phyloP scores from a whole-genome alignment of 2,113 vertebrate species.

The Chamaea fasciata region DNA sequence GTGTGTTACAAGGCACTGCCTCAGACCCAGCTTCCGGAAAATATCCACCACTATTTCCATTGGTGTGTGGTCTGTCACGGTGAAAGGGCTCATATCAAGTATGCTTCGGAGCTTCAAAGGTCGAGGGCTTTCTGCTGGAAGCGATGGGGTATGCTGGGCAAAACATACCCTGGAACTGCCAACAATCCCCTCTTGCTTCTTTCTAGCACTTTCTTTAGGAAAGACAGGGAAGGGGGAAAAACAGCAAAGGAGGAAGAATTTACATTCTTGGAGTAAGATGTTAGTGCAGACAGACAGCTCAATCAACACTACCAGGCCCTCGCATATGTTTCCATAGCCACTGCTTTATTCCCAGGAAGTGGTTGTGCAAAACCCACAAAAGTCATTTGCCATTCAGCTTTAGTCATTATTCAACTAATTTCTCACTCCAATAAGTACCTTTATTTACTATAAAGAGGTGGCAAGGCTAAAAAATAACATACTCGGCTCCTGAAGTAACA shows the following conservation, averaged over 20 bases:
- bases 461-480: background rate
- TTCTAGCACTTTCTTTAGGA: slow-evolving; percentile 90
- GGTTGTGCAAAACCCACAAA: background rate
- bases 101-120: slow-evolving; percentile 96
- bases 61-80: slow-evolving; percentile 97
- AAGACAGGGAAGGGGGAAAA: background rate
- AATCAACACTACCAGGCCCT: background rate
- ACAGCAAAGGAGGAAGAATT: background rate
- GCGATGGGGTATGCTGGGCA: slow-evolving; percentile 93
- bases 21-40: slow-evolving; percentile 95
- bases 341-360: background rate
- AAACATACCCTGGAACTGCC: slow-evolving; percentile 94
- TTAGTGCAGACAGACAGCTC: background rate
- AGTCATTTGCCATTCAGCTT: background rate
- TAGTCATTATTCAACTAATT: background rate
- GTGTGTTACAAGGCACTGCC: slow-evolving; percentile 98
- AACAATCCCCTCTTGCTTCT: slow-evolving; percentile 96
- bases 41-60: slow-evolving; percentile 99
- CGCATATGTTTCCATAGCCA: background rate
- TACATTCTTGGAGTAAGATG: background rate
- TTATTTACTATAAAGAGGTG: background rate
- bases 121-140: slow-evolving; percentile 95
- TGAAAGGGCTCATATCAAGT: slow-evolving; percentile 98
- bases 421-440: background rate
- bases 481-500: background rate